Conservation (phyloP, 2,888 invertebrate species). For the Ormyrus nitidulus region DNA sequence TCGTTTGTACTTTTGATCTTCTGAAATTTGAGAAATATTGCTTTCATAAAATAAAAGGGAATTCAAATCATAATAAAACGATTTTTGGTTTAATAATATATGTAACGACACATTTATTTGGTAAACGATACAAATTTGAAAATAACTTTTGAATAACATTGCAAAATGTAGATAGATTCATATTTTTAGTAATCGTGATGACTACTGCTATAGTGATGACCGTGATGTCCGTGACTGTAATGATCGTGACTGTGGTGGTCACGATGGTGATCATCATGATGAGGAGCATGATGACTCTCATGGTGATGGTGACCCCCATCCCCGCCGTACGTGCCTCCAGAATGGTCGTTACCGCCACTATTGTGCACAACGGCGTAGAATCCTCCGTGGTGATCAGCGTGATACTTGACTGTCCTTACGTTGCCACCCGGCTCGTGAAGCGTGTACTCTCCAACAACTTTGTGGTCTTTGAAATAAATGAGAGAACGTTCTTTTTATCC, state of each 20-base stretch:
- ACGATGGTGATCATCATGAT: conserved; percentile 22
- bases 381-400: conserved; percentile 71
- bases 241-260: conserved; percentile 37
- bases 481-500: too few species aligned
- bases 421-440: conserved; percentile 73
- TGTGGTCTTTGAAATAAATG: conserved; percentile 44
- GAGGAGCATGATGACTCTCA: conserved; percentile 28
- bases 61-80: too few species aligned
- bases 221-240: neutral
- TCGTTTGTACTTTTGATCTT: too few species aligned
- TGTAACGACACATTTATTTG: too few species aligned
- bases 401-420: conserved; percentile 68
- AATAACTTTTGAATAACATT: neutral
- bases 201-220: conserved; percentile 2
- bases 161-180: neutral
- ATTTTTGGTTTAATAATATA: too few species aligned
- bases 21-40: too few species aligned
- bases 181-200: neutral
- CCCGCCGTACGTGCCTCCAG: conserved; percentile 69
- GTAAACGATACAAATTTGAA: neutral
- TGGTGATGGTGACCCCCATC: conserved; percentile 61
- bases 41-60: too few species aligned
- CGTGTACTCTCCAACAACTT: conserved; percentile 71
- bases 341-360: conserved; percentile 70
- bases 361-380: conserved; percentile 73